A percentile compares a stretch with the other conserved stretches of the same genome.
These are phyloP conservation scores for Thera britannica DNA, from an alignment of 2,888 invertebrate genomes.

Conservation along the genomic window DNA sequence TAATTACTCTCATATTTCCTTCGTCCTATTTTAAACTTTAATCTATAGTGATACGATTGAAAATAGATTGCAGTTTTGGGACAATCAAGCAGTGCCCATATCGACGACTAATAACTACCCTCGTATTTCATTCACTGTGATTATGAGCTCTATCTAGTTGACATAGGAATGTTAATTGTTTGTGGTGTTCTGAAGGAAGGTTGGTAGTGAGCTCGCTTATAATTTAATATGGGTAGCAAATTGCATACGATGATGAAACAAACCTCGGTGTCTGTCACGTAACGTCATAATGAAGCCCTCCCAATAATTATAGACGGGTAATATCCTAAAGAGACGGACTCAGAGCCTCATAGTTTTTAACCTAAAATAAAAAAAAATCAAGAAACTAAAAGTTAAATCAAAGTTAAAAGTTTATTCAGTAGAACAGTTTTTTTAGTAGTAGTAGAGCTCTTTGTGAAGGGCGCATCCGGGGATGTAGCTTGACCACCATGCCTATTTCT, in stretches of 20 bases:
- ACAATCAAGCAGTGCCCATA: conserved; percentile 50
- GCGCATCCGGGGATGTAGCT: too few species aligned
- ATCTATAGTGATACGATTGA: neutral
- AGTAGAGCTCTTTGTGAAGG: too few species aligned
- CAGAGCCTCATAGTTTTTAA: neutral
- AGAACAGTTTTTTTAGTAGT: too few species aligned
- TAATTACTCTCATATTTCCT: neutral
- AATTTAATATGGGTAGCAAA: conserved; percentile 64
- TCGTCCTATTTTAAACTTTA: neutral
- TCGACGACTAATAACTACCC: conserved; percentile 43
- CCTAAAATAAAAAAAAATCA: too few species aligned
- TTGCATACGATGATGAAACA: conserved; percentile 62
- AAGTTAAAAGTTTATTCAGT: too few species aligned
- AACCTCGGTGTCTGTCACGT: conserved; percentile 69
- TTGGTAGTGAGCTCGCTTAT: conserved; percentile 48
- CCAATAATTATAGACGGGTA: conserved; percentile 71
- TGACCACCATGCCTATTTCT: too few species aligned
- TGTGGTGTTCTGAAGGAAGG: conserved; percentile 33
- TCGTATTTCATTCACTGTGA: neutral
- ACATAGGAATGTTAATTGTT: conserved; percentile 37
- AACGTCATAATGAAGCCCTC: conserved; percentile 74
- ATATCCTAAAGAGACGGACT: conserved; percentile 58
- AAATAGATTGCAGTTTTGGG: conserved; percentile 22
- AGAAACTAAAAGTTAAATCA: too few species aligned
- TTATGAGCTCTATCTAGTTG: conserved; percentile 44